Base-by-base conservation (phyloP, 2,113 vertebrate species). In the Mustela nigripes region DNA sequence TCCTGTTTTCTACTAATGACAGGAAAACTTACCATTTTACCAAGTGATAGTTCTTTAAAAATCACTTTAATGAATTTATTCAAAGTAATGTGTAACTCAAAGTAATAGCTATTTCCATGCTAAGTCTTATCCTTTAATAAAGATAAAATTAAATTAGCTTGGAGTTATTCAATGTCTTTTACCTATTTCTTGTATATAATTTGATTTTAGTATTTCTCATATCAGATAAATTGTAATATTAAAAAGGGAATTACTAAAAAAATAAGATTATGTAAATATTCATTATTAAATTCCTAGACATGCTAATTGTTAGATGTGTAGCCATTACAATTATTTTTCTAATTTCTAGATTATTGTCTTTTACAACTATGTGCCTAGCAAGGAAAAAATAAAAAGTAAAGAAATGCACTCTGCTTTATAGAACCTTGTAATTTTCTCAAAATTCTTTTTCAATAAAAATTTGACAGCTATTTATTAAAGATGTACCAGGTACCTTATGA, bases 71-170 rank as follows among this genome's bases (percentile, higher is more conserved):
- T 82, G 7, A 73, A 42, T 89, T 67, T 89, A 86, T 62, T 80
- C 9, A 95, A 93, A 96, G 67, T 86, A 93, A 95, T 33, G 2
- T 86, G 11, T 42, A 87, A 86, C 21, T 76, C 22, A 74, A 95
- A 90, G 11, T 42, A 79, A 76, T 1, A 69, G 16, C 21, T 92
- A 58, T 92, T 83, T 94, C 2, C 26, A 78, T 60, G 11, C 7
- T 96, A 97, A 89, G 58, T 74, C 24, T 79, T 93, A 76, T 78
- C 89, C 39, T 91, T 53, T 31, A 84, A 36, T 84, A 53, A 81
- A 84, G 85, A 89, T 81, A 10, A 91, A 86, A 92, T 63, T 1
- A 71, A 63, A 56, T 74, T 3, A 74, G 16, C 28, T 92, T 92
- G 78, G 28, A 7, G 21, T 36, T 16, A 42, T 60, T 26, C 48